Conservation (phyloP, 1,140 invertebrate species). For the Streblospio benedicti region DNA sequence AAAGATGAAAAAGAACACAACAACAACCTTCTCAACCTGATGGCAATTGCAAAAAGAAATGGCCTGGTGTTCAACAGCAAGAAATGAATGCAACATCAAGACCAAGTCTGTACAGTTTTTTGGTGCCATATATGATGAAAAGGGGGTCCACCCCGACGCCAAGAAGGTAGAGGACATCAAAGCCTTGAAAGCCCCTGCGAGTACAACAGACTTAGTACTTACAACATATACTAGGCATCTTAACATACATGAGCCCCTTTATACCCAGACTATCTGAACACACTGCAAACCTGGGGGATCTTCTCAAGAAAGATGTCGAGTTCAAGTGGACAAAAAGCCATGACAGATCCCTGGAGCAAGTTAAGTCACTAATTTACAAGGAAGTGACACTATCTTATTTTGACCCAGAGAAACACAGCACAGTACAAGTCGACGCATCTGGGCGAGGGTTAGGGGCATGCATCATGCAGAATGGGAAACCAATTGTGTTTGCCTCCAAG, state of each 20-base stretch:
- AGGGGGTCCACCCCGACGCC: slow-evolving; percentile 41
- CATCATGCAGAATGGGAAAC: slow-evolving; percentile 44
- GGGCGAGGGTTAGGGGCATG: slow-evolving; percentile 42
- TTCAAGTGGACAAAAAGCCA: slow-evolving; percentile 3
- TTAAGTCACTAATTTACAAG: slow-evolving; percentile 19
- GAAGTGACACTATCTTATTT: slow-evolving; percentile 24
- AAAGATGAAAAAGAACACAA: slow-evolving; percentile 3
- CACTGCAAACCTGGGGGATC: background rate
- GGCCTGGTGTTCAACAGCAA: slow-evolving; percentile 39
- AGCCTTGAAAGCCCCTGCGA: slow-evolving; percentile 16
- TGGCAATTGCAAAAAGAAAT: slow-evolving; percentile 29
- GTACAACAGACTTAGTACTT: slow-evolving; percentile 19
- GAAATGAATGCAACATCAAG: slow-evolving; percentile 21
- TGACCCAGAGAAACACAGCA: slow-evolving; percentile 19
- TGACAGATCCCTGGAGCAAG: slow-evolving; percentile 13
- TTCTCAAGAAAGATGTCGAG: background rate
- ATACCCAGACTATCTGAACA: slow-evolving; percentile 10
- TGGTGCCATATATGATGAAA: slow-evolving; percentile 29
- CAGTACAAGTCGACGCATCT: slow-evolving; percentile 26
- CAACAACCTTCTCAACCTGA: slow-evolving; percentile 21
- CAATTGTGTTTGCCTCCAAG: slow-evolving; percentile 46
- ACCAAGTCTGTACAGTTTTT: slow-evolving; percentile 4
- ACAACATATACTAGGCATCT: slow-evolving; percentile 23
- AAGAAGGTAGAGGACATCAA: slow-evolving; percentile 40
- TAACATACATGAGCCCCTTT: slow-evolving; percentile 23